Conservation (phyloP, 1,140 invertebrate species). For the Arctopsyche grandis region DNA sequence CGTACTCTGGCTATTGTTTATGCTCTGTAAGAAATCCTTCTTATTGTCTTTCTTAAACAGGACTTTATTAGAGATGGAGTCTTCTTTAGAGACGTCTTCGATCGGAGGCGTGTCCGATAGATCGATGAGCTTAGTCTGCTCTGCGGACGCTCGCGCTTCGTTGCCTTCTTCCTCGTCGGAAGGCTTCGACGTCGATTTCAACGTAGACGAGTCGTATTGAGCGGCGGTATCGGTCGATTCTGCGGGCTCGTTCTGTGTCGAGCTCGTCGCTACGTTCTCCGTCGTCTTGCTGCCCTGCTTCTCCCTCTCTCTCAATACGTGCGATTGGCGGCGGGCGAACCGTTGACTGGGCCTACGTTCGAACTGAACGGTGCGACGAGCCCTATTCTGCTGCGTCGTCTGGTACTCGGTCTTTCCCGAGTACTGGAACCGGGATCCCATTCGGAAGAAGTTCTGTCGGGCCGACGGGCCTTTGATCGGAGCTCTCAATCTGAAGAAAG, state of each 20-base stretch:
- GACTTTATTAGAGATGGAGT: conserved; percentile 64
- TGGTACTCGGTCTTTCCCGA: conserved; percentile 96
- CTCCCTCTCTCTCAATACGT: conserved; percentile 80
- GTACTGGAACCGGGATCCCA: conserved; percentile 96
- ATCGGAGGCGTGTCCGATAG: conserved; percentile 59
- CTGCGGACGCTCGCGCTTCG: background rate
- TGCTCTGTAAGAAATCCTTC: conserved; percentile 60
- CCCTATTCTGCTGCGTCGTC: conserved; percentile 88
- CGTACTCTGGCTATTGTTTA: conserved; percentile 59
- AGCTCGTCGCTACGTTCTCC: conserved; percentile 57
- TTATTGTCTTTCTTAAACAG: conserved; percentile 63
- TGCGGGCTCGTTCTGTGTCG: conserved; percentile 18
- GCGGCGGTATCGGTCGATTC: conserved; percentile 50
- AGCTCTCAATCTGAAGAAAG: conserved; percentile 94
- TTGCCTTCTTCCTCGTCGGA: conserved; percentile 58
- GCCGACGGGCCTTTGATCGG: conserved; percentile 89
- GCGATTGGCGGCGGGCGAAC: conserved; percentile 89
- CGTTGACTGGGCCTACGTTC: conserved; percentile 96
- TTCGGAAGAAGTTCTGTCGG: conserved; percentile 95
- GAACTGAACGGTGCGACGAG: conserved; percentile 91
- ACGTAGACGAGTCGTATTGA: conserved; percentile 55
- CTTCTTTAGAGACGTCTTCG: conserved; percentile 62
- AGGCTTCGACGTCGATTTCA: conserved; percentile 59
- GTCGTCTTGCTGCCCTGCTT: conserved; percentile 67
- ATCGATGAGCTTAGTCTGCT: conserved; percentile 57